These are phyloP conservation scores for Trichonephila inaurata DNA, from an alignment of 1,140 invertebrate species.

Conservation along the genomic window DNA sequence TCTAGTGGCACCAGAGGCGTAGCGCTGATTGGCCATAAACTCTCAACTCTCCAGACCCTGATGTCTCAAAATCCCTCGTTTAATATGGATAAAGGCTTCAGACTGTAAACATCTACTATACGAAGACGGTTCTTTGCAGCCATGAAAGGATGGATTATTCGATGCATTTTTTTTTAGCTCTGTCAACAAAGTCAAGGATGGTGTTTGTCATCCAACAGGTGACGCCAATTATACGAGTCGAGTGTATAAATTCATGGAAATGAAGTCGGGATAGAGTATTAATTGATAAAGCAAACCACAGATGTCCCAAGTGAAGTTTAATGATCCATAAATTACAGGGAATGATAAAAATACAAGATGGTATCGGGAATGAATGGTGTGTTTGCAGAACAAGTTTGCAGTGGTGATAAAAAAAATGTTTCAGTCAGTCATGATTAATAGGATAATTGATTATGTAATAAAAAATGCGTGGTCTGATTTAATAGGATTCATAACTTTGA, in stretches of 20 bases:
- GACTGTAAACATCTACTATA: neutral
- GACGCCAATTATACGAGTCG: neutral
- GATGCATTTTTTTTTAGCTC: neutral
- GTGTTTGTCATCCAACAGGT: neutral
- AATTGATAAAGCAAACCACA: conserved; percentile 12
- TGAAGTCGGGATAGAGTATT: neutral
- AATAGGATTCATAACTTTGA: too few relatives aligned
- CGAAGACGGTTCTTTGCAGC: neutral
- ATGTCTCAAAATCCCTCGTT: conserved; percentile 49
- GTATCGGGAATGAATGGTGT: neutral
- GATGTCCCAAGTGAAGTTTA: neutral
- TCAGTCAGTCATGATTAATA: too few relatives aligned
- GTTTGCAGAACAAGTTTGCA: neutral
- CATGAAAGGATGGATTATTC: neutral
- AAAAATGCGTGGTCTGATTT: too few relatives aligned
- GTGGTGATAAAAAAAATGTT: neutral
- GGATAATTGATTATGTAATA: too few relatives aligned
- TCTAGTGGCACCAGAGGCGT: conserved; percentile 24
- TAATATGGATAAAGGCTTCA: conserved; percentile 62
- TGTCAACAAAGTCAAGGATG: neutral
- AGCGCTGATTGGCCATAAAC: conserved; percentile 59
- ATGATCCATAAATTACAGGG: neutral
- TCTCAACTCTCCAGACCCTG: neutral
- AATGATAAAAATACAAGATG: neutral
- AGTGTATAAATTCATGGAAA: neutral